These are phyloP conservation scores for Temnothorax nylanderi DNA, from an alignment of 1,140 invertebrate species.

Conservation along the genomic window DNA sequence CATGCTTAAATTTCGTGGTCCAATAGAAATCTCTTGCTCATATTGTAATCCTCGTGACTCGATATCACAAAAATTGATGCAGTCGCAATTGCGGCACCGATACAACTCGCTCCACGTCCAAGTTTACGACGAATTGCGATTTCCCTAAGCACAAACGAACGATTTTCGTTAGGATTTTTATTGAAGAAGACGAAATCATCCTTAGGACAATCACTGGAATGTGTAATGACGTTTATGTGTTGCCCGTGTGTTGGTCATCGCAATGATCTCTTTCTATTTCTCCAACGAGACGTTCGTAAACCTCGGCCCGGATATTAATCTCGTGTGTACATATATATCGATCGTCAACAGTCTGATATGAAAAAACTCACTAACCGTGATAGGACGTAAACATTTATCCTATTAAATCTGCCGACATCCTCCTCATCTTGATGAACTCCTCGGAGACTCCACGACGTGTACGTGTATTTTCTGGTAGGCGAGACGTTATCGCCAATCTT, in stretches of 20 bases:
- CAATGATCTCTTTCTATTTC: slow-evolving; percentile 61
- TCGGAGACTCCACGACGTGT: slow-evolving; percentile 49
- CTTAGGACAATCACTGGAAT: slow-evolving; percentile 27
- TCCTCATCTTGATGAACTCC: slow-evolving; percentile 47
- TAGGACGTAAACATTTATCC: slow-evolving; percentile 67
- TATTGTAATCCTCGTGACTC: neutral
- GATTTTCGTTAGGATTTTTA: neutral
- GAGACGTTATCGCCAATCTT: slow-evolving; percentile 47
- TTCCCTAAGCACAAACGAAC: slow-evolving; percentile 60
- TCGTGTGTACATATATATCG: slow-evolving; percentile 46
- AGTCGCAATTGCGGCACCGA: slow-evolving; percentile 46
- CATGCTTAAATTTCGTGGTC: slow-evolving; percentile 12
- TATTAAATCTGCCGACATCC: slow-evolving; percentile 67
- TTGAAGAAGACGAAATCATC: slow-evolving; percentile 10
- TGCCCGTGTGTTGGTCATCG: slow-evolving; percentile 16
- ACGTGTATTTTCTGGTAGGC: slow-evolving; percentile 38
- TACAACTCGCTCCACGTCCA: slow-evolving; percentile 34
- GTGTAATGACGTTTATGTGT: slow-evolving; percentile 21
- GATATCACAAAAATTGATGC: neutral
- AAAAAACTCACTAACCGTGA: slow-evolving; percentile 73
- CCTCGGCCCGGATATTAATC: slow-evolving; percentile 44
- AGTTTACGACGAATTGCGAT: slow-evolving; percentile 30
- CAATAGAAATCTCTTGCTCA: neutral
- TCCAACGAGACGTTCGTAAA: slow-evolving; percentile 12
- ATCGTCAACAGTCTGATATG: slow-evolving; percentile 70